Base-by-base conservation (phyloP, 2,113 vertebrate genomes). In the Phyllostomus hastatus region DNA sequence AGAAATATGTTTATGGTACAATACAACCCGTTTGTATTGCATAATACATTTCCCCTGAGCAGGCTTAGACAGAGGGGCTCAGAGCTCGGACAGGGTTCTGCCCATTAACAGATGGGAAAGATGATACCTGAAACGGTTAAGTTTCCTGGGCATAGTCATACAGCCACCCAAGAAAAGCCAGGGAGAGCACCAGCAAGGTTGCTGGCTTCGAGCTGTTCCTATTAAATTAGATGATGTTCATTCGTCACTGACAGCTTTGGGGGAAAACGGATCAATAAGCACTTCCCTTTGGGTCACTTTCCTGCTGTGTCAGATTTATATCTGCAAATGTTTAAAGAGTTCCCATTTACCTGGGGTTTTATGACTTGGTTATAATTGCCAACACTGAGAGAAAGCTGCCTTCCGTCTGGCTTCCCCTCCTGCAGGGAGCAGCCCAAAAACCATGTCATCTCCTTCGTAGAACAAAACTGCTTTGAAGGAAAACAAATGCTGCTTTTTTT, bases 311-410 rank as follows among this genome's bases (percentile, higher is more conserved):
- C 87, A 80, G 83, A 96, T 54, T 98, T 97, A 97, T 95, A 97
- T 98, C 97, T 98, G 93, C 97, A 98, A 98, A 97, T 97, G 94
- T 97, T 97, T 98, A 98, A 97, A 97, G 59, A 97, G 97, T 97
- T 97, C 54, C 91, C 87, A 81, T 97, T 97, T 98, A 97, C 96
- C 80, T 96, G 85, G 97, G 96, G 98, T 98, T 96, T 98, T 97
- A 97, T 97, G 96, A 95, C 88, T 96, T 93, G 96, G 94, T 97
- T 98, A 97, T 97, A 97, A 97, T 97, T 97, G 97, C 90, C 97
- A 92, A 22, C 97, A 80, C 94, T 76, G 79, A 90, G 97, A 95
- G 91, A 96, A 97, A 96, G 91, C 96, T 91, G 96, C 95, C 96
- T 97, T 97, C 97, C 2, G 89, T 95, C 54, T 96, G 95, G 84